Evolutionary conservation across 2,888 invertebrate species (phyloP).

Genomic region (Tholera decimalis): DNA sequence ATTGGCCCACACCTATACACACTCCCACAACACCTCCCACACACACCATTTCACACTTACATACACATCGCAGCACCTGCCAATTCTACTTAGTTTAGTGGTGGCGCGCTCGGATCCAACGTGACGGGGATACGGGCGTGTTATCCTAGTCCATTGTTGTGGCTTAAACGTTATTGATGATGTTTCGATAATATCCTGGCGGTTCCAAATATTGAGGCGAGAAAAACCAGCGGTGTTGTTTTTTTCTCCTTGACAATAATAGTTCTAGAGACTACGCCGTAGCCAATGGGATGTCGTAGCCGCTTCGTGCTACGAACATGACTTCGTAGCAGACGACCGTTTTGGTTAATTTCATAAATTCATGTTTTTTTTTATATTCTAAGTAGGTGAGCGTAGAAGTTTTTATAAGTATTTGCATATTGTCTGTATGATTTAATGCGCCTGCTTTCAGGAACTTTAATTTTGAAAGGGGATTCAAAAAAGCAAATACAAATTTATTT

Average conservation of each 20-base stretch:
- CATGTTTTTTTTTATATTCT: background rate
- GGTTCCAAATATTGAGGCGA: constrained; percentile 23
- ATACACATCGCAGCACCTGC: constrained; percentile 55
- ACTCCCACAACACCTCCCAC: constrained; percentile 4
- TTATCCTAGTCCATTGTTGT: constrained; percentile 50
- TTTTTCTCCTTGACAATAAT: background rate
- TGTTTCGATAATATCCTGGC: constrained; percentile 21
- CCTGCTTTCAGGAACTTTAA: background rate
- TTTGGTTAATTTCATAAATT: background rate
- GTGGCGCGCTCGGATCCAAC: constrained; percentile 31
- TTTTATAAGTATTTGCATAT: no score
- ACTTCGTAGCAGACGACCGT: background rate
- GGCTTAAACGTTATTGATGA: constrained; percentile 45
- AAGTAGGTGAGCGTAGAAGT: background rate
- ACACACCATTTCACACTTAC: constrained; percentile 4
- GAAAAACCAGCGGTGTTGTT: constrained; percentile 2
- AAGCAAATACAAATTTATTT: no score
- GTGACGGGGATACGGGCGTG: constrained; percentile 45
- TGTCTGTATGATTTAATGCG: background rate
- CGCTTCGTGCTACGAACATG: background rate
- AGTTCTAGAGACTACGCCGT: background rate
- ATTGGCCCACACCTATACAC: constrained; percentile 44
- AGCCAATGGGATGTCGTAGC: background rate
- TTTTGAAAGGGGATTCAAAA: background rate
- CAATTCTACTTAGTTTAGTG: constrained; percentile 55